phyloP scores from a whole-genome alignment of 1,140 invertebrate genomes.

The Anastatus disparis region DNA sequence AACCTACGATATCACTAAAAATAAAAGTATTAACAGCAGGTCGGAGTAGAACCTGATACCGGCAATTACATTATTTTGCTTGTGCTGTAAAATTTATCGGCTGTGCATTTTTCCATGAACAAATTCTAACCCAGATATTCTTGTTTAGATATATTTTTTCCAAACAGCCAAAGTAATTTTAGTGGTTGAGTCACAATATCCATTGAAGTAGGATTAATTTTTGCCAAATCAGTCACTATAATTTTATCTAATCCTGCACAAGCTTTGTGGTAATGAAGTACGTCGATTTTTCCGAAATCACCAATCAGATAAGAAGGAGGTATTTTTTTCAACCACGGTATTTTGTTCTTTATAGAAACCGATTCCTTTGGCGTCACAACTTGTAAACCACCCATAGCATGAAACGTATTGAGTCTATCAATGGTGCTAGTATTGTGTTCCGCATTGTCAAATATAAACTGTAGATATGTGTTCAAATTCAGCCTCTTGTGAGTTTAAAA shows the following conservation, averaged over 20 bases:
- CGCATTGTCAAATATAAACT: constrained; percentile 11
- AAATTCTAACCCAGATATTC: neutral
- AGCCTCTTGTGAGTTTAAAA: neutral
- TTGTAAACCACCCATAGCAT: neutral
- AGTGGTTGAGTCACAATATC: neutral
- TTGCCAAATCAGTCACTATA: neutral
- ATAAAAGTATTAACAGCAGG: no score
- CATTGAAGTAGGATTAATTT: neutral
- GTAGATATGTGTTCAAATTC: neutral
- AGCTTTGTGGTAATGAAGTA: neutral
- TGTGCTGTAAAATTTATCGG: neutral
- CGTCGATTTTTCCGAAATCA: neutral
- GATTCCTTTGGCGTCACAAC: neutral
- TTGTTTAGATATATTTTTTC: neutral
- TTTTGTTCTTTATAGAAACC: neutral
- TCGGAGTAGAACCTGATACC: neutral
- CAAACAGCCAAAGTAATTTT: neutral
- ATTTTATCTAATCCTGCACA: neutral
- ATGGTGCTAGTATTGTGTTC: neutral
- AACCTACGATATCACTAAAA: no score
- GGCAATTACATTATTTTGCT: neutral
- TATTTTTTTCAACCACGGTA: neutral
- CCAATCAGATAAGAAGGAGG: neutral
- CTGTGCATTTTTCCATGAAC: neutral
- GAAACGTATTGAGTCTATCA: neutral